Base-by-base conservation (phyloP, 1,140 invertebrate species). In the Octopus sinensis region DNA sequence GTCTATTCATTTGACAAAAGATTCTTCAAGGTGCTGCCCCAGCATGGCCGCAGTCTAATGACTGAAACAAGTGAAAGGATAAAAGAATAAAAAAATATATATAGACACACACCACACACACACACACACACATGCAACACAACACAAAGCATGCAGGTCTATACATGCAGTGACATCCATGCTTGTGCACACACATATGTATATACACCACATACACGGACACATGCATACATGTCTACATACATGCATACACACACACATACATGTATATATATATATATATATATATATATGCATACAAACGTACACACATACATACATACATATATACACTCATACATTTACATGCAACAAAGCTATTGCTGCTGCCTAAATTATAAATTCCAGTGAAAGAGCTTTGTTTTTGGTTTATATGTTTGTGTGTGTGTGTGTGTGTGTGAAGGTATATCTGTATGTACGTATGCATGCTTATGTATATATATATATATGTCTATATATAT, bases 201-300 rank as follows among this genome's bases (percentile, higher is more conserved):
- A 81, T n/a, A 79, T 53, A 79, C 76, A 81, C 68, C 7, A 12
- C 9, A 12, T 62, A 62, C 56, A 62, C 1, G 17, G 0, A 1
- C 1, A 62, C 17, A 62, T 62, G 17, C 17, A 62, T 62, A 62
- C 17, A 62, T 52, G 17, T 62, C 80, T 54, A 81, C 73, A 81
- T 54, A 81, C 73, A 81, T 54, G 78, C 52, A 81, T 52, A 81
- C 52, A 81, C 52, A 81, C 52, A 81, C 30, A 81, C 52, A 81
- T 79, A 62, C 17, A 62, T 62, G 17, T 17, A 62, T 62, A 62
- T 17, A 62, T 62, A 62, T 62, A 62, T 17, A 62, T 62, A 62
- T 62, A 62, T 62, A 62, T 62, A 62, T 62, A 62, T 62, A 62
- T 62, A 62, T 62, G 17, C 56, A 62, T 62, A 62, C 56, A 62